Base-by-base conservation (phyloP, 2,888 invertebrate genomes). In the Automeris io region DNA sequence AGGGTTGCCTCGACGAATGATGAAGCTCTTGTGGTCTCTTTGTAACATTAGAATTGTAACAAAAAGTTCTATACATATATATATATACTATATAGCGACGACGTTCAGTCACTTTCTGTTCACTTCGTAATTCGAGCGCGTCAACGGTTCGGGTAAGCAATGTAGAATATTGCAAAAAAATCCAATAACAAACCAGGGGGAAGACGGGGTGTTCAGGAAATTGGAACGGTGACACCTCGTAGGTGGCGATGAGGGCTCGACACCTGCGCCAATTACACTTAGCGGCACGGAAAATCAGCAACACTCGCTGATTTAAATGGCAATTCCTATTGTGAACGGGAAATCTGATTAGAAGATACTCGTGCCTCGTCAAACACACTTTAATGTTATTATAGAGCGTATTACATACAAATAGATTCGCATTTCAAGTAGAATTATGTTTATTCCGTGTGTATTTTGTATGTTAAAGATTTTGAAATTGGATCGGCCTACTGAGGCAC, bases 121-220 rank as follows among this genome's bases (percentile, higher is more conserved):
- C 42, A 31, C 39, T 42, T 45, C 46, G 64, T 66, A 63, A 67
- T 63, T 60, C 56, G 55, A 61, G 55, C 57, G 57, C 49, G 49
- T 46, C 50, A 57, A 64, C 58, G 54, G 54, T 69, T 55, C 61
- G 62, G 64, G 61, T 58, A 64, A 60, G 70, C 67, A 66, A 67
- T 68, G 69, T 70, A 66, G 70, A 70, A 78, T 75, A 79, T 78
- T 72, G 70, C 67, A 67, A 74, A 62, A 70, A 79, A 80, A 74
- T 68, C 73, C 68, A 78, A 80, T 76, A 78, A 79, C 59, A 53
- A 46, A 49, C 45, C 46, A 40, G 51, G 44, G 54, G 52, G 40
- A 40, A 25, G 46, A 46, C 48, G 47, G 58, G 61, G 57, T 52
- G 61, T 50, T 48, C 60, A 64, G 74, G 74, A 77, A 78, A 78